Evolutionary conservation across 2,888 invertebrate species (phyloP), one percentile per base, ranked within the genome.

Genomic region (Andrena bucephala): DNA sequence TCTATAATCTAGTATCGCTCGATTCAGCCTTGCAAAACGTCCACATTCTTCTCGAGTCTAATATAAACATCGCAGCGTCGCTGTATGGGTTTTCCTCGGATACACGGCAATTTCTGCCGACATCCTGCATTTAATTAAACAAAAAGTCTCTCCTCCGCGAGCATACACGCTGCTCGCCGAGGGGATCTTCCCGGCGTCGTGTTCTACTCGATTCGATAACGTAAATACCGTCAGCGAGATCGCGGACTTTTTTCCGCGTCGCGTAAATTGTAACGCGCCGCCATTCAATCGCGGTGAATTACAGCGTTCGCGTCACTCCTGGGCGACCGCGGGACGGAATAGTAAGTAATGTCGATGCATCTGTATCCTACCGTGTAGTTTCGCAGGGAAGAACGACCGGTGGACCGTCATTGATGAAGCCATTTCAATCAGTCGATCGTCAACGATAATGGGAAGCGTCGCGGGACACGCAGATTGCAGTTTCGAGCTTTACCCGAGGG

Each of bases 61-160:
- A 79, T 69, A 69, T 69, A 77, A 79, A 77, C 78, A 78, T 69
- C 59, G 69, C 63, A 24, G 29, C 33, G 10, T 69, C n/a, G 57
- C 63, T 50, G 36, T 42, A 59, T 57, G 16, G 27, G 33, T 54
- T 10, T 48, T 50, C 31, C 20, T 27, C n/a, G 4, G 3, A n/a
- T 24, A 36, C 50, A 71, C 78, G 78, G 69, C 50, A 69, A 79
- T 79, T 68, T 62, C 68, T 42, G 48, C 63, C 81, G 72, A 63
- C 62, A 36, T 67, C 60, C 80, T 80, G 67, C 80, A 20, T 42
- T 80, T 67, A 70, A 79, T 80, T 72, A 81, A 80, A 81, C 71
- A 77, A 69, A 79, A 69, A 69, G 63, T 77, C 33, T 42, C 50
- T 24, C 20, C 59, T 10, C 52, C 29, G 24, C 27, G 27, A 42